Percentiles rank a stretch among this genome's conserved stretches.
Evolutionary conservation across 2,888 invertebrate species (phyloP).

Genomic region (Spodoptera picta): DNA sequence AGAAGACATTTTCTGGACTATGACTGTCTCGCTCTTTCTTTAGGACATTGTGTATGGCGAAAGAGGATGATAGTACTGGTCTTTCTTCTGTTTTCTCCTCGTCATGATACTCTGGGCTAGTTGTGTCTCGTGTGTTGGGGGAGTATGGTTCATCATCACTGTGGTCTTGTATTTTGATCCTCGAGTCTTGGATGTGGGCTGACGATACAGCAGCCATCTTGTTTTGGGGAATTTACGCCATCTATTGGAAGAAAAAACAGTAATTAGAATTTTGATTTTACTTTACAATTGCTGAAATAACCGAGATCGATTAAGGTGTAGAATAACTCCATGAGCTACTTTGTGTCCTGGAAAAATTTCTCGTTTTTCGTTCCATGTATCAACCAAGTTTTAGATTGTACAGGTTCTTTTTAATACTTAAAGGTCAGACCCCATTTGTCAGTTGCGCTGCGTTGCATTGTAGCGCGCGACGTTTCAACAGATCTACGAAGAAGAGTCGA

Average conservation of each 20-base stretch:
- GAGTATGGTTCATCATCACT: slow-evolving; percentile 85
- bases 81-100: slow-evolving; percentile 78
- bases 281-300: too few relatives aligned
- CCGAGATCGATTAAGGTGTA: too few relatives aligned
- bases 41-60: slow-evolving; percentile 85
- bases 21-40: slow-evolving; percentile 84
- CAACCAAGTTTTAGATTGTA: too few relatives aligned
- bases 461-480: too few relatives aligned
- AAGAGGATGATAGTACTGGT: slow-evolving; percentile 77
- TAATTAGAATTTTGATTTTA: too few relatives aligned
- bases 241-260: slow-evolving; percentile 66
- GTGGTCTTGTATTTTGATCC: slow-evolving; percentile 81
- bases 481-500: too few relatives aligned
- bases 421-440: too few relatives aligned
- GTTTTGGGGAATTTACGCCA: slow-evolving; percentile 73
- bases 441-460: too few relatives aligned
- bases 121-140: slow-evolving; percentile 80
- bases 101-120: slow-evolving; percentile 80
- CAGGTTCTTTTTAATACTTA: too few relatives aligned
- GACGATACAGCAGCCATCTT: slow-evolving; percentile 86
- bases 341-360: too few relatives aligned
- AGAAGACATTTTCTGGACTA: slow-evolving; percentile 85
- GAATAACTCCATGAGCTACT: too few relatives aligned
- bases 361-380: too few relatives aligned
- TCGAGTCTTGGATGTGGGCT: slow-evolving; percentile 77